Evolutionary conservation across 2,113 vertebrate genomes (phyloP).

Genomic region (Trematocara stigmaticum): DNA sequence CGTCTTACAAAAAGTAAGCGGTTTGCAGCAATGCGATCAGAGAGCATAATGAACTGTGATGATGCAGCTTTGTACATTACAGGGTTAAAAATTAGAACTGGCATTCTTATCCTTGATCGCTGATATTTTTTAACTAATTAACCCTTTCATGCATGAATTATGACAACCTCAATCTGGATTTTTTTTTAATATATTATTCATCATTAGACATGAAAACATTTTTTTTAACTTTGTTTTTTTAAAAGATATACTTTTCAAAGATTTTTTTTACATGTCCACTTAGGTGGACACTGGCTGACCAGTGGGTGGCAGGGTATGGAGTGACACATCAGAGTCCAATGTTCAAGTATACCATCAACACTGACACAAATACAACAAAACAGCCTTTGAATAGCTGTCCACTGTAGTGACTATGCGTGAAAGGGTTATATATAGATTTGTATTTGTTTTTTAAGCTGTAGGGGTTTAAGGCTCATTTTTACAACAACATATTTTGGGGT

Average conservation of each 20-base stretch:
- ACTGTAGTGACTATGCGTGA: neutral
- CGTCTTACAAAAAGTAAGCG: accelerated
- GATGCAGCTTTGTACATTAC: neutral
- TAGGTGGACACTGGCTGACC: neutral
- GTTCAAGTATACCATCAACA: neutral
- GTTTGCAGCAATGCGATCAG: neutral
- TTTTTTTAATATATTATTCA: neutral
- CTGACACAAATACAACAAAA: neutral
- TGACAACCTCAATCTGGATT: neutral
- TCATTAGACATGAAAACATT: neutral
- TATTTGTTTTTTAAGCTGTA: neutral
- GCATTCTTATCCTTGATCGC: accelerated
- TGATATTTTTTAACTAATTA: neutral
- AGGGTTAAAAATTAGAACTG: neutral
- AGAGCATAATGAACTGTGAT: neutral
- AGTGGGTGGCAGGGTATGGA: neutral
- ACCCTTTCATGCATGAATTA: too few species aligned
- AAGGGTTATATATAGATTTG: neutral
- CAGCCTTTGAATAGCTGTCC: neutral
- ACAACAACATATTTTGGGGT: neutral
- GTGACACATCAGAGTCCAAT: neutral
- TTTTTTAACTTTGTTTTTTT: neutral
- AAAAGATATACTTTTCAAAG: neutral
- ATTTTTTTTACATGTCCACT: neutral
- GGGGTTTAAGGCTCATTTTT: neutral